phyloP scores from a whole-genome alignment of 2,797 vertebrate genomes.

The Karalla daura region DNA sequence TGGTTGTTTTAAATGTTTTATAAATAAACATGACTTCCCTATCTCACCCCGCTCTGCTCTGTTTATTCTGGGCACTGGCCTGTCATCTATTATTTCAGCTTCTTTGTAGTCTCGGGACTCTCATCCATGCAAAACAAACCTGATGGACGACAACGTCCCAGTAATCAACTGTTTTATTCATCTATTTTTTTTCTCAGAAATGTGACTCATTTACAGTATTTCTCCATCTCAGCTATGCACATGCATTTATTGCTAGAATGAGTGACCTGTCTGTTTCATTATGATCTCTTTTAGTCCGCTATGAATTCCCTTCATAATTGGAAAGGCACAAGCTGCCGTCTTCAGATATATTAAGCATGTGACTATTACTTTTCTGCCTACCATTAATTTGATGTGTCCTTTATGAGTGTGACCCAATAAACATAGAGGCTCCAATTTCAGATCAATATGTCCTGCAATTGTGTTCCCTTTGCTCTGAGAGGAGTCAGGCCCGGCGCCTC shows the following conservation, averaged over 20 bases:
- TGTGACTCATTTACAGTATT: conserved; percentile 44
- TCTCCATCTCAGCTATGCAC: conserved; percentile 27
- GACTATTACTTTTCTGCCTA: conserved; percentile 13
- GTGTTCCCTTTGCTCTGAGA: too few species aligned
- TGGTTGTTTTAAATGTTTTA: conserved; percentile 55
- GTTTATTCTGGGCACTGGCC: conserved; percentile 43
- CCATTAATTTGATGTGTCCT: conserved; percentile 49
- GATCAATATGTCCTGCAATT: conserved; percentile 17
- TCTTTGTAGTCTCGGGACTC: conserved; percentile 42
- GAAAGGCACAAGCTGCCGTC: conserved; percentile 29
- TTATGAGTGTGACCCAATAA: conserved; percentile 43
- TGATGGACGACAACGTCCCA: conserved; percentile 26
- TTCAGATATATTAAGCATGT: conserved; percentile 21
- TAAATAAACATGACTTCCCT: conserved; percentile 45
- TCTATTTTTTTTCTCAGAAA: conserved; percentile 17
- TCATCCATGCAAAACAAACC: conserved; percentile 37
- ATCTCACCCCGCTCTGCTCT: conserved; percentile 23
- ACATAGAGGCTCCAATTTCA: conserved; percentile 37
- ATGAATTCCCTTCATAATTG: conserved; percentile 42
- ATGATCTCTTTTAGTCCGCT: conserved; percentile 22
- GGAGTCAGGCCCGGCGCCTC: too few species aligned
- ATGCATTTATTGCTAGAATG: conserved; percentile 34
- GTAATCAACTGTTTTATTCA: conserved; percentile 36
- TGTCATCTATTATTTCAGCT: conserved; percentile 49
- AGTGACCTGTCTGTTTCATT: conserved; percentile 48